phyloP scores from a whole-genome alignment of 2,113 vertebrate species.

The Apodemus speciosus region DNA sequence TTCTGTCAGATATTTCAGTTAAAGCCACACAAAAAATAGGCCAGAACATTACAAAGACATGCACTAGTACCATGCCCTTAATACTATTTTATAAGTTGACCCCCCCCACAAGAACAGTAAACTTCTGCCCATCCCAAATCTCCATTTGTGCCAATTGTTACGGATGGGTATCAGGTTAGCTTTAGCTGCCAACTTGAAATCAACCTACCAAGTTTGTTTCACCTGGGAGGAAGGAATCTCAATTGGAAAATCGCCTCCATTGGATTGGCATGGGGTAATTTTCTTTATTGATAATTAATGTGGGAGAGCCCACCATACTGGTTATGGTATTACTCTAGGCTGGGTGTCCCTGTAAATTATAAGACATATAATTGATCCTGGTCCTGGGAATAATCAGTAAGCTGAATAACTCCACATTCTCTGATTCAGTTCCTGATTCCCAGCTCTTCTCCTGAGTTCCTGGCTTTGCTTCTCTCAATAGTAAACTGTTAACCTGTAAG shows the following conservation, averaged over 20 bases:
- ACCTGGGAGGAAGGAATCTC: background rate
- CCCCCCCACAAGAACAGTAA: background rate
- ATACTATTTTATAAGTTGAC: background rate
- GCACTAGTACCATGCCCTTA: background rate
- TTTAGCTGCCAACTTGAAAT: background rate
- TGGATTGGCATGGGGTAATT: background rate
- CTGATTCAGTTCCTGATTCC: background rate
- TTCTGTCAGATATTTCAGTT: background rate
- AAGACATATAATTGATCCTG: background rate
- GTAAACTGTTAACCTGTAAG: no score
- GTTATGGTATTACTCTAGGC: no score
- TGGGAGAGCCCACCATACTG: background rate
- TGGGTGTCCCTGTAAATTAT: background rate
- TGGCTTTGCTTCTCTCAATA: background rate
- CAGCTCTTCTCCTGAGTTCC: background rate
- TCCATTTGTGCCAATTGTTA: background rate
- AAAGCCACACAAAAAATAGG: background rate
- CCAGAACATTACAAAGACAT: background rate
- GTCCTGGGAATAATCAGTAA: background rate
- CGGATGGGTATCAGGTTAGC: background rate
- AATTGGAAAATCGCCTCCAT: background rate
- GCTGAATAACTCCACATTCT: background rate
- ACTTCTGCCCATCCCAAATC: background rate
- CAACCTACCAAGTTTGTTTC: background rate
- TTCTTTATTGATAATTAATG: background rate